Base-by-base conservation (phyloP, 53 echinoderm and acorn worm species). In the Temnopleurus reevesii region DNA sequence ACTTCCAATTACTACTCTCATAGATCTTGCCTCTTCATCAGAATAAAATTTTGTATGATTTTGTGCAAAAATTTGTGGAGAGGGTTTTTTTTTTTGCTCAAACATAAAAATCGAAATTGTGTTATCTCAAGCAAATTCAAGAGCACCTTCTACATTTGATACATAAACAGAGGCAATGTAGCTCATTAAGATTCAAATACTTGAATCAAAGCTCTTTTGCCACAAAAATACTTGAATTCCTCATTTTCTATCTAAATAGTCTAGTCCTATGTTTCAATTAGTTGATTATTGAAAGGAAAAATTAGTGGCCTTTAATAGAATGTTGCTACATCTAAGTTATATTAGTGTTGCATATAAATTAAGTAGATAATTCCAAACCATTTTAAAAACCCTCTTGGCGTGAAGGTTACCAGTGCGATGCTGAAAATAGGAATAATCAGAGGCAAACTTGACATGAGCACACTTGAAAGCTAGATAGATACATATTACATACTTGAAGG, bases 241-340 rank as follows among this genome's bases (percentile, higher is more conserved):
- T 12, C 12, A 66, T n/a, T 2, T 71, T n/a, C 21, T 12, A 0
- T 41, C 71, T 41, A 71, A 7, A 2, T 71, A 71, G 3, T 38
- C 36, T 71, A 18, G 41, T 8, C 21, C 41, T 7, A 55, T 71
- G 71, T 71, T 36, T 21, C n/a, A n/a, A 31, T 34, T 13, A 63
- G 5, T 30, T 15, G 17, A 15, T 17, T 38, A 41, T 41, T 71
- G 12, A 41, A n/a, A 9, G 43, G 71, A 17, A n/a, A 71, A 71
- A 41, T 71, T 71, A 71, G 71, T 71, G 71, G 71, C 71, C 36
- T 38, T 41, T 41, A 71, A 49, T 41, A 71, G 21, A 26, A 71
- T 41, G 41, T 41, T 43, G 38, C n/a, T 38, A 71, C 1, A n/a
- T n/a, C n/a, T n/a, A 47, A 47, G 33, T 66, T n/a, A n/a, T 66